Base-by-base conservation (phyloP, 2,113 vertebrate species). In the Hyaena hyaena region DNA sequence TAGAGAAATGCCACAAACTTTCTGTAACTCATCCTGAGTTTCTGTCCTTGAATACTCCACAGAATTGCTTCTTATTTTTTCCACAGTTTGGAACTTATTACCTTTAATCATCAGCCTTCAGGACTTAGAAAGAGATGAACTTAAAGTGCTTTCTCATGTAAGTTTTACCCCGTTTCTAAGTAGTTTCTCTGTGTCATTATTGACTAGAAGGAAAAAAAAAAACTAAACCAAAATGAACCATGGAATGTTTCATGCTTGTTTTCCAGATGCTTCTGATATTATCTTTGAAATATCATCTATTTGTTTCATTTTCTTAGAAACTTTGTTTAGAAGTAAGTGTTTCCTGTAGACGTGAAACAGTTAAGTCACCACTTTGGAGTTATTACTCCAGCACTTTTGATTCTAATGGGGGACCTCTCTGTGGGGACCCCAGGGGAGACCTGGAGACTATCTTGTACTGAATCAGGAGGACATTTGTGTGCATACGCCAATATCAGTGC, bases 391-490 rank as follows among this genome's bases (percentile, higher is more conserved):
- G 77, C 77, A 58, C 26, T 90, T 85, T 4, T 63, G 66, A 55
- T 88, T 90, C 76, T 73, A 74, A 55, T 14, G 82, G 58, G 58
- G 58, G 55, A 24, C 50, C 39, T 28, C 12, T 48, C 68, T 77
- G 14, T 8, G 43, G 33, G 35, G 35, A 82, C 79, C 83, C 12
- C 4, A 55, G 87, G 93, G 84, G n/a, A 58, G 35, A 69, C 35
- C 92, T 79, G 96, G 87, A 96, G 80, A 90, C 96, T 88, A 69
- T 98, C 96, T 84, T 77, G 74, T 61, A 58, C 81, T 19, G 88
- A 50, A 94, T 96, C 86, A 84, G 71, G 73, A 95, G 76, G 66
- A 88, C 87, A 87, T 43, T 92, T 90, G 87, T 82, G 61, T 69
- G 33, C 83, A 43, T 1, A 79, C 73, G 89, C 96, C 97, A 97